Conservation (phyloP, 1,140 invertebrate species). For the Episyrphus balteatus region DNA sequence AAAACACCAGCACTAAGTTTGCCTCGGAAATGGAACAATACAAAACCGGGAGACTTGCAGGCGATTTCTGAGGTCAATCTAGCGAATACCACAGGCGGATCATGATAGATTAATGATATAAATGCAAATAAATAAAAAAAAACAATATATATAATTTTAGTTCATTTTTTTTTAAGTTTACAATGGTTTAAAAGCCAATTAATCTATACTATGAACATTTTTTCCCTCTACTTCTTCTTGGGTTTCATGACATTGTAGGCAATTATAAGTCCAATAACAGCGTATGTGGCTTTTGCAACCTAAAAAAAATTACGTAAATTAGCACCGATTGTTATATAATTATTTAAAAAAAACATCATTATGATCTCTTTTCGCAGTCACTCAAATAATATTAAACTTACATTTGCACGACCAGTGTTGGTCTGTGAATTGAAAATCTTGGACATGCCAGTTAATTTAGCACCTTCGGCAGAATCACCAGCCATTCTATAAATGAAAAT, state of each 20-base stretch:
- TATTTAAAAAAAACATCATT: not conserved
- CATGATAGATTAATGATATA: no score
- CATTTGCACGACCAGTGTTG: constrained; percentile 51
- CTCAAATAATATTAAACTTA: constrained; percentile 37
- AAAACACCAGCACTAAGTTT: no score
- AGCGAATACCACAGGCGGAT: no score
- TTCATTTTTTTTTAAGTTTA: no score
- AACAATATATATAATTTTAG: no score
- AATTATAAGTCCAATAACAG: constrained; percentile 43
- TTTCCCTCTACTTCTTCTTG: constrained; percentile 48
- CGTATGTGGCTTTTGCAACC: constrained; percentile 53
- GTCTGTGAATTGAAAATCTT: constrained; percentile 53
- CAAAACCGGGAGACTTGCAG: no score
- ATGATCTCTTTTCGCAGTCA: not conserved
- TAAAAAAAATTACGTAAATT: constrained; percentile 28
- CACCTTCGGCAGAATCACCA: constrained; percentile 49
- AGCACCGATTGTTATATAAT: not conserved
- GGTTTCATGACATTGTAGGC: constrained; percentile 48
- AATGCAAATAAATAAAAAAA: no score
- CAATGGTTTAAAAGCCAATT: no score
- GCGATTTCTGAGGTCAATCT: no score
- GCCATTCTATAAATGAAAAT: constrained; percentile 42
- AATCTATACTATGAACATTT: not conserved
- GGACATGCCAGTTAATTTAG: constrained; percentile 45
- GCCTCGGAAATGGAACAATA: no score